These are phyloP conservation scores for Amphibalanus amphitrite DNA, from an alignment of 1,140 invertebrate species.

Conservation along the genomic window DNA sequence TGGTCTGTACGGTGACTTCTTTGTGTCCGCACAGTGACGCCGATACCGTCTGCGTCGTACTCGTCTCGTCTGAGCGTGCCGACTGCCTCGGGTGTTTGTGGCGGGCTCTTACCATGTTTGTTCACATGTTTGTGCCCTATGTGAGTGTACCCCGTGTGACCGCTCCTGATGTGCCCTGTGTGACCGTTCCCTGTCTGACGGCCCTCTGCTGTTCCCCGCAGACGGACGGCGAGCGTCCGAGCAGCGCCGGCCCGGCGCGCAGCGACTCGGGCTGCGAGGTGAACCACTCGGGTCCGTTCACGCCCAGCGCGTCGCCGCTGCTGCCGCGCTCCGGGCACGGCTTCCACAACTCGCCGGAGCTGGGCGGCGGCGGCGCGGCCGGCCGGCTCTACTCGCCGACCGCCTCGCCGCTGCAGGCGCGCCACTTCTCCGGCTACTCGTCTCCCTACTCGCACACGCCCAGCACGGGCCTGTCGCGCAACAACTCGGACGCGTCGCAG, in stretches of 20 bases:
- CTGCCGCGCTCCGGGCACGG: constrained; percentile 12
- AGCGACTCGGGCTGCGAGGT: constrained; percentile 20
- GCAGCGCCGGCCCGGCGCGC: constrained; percentile 14
- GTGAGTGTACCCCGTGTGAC: too few relatives aligned
- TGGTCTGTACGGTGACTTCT: too few relatives aligned
- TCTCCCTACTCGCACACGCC: constrained; percentile 23
- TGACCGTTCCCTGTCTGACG: too few relatives aligned
- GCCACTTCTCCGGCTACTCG: constrained; percentile 33
- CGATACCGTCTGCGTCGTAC: too few relatives aligned
- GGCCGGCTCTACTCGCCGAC: constrained; percentile 53
- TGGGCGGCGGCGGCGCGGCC: constrained; percentile 54
- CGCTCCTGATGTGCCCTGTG: too few relatives aligned
- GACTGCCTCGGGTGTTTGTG: too few relatives aligned
- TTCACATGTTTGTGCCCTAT: too few relatives aligned
- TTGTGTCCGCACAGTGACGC: too few relatives aligned
- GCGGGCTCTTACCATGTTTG: too few relatives aligned
- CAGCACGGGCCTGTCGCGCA: constrained; percentile 63
- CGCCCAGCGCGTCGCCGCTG: constrained; percentile 18
- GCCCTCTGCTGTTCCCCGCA: constrained; percentile 13
- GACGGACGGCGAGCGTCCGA: constrained; percentile 11
- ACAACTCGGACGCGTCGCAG: constrained; percentile 67
- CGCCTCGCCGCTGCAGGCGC: constrained; percentile 63
- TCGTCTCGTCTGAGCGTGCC: too few relatives aligned
- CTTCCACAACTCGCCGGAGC: background rate
- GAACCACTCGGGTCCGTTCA: constrained; percentile 16